Evolutionary conservation across 2,113 vertebrate genomes (phyloP).

Genomic region (Athene noctua): DNA sequence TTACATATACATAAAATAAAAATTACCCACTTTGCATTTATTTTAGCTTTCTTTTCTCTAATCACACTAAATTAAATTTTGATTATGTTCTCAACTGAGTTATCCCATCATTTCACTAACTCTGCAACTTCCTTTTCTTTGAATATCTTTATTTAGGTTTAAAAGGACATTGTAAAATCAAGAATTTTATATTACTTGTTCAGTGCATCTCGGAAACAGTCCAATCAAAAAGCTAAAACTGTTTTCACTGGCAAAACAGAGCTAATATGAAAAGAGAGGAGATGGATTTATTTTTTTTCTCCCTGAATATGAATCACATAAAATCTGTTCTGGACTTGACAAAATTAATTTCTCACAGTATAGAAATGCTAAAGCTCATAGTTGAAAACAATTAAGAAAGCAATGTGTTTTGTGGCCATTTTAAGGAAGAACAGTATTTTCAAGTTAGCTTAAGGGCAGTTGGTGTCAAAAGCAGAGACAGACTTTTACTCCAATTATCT

Average conservation of each 20-base stretch:
- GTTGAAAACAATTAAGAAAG: background rate
- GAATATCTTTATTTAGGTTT: background rate
- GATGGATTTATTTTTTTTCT: background rate
- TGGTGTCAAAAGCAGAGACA: background rate
- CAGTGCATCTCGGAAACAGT: background rate
- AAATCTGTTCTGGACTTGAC: background rate
- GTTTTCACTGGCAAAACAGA: background rate
- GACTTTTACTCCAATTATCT: background rate
- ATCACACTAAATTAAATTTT: background rate
- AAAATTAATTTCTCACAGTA: background rate
- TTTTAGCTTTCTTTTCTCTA: background rate
- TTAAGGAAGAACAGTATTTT: background rate
- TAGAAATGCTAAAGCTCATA: background rate
- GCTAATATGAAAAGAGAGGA: background rate
- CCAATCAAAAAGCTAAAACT: background rate
- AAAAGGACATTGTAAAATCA: background rate
- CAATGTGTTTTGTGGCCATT: background rate
- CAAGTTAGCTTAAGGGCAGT: background rate
- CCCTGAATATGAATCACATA: background rate
- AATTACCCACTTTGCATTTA: background rate
- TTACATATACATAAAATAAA: background rate
- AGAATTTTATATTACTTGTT: background rate
- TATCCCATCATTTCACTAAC: background rate
- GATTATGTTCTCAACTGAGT: background rate
- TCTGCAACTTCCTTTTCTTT: background rate